These are phyloP conservation scores for Apis mellifera DNA, from an alignment of 1,140 invertebrate genomes.

Conservation along the genomic window Amel_HAv3.1 CM009932.2:13183501-13184000, in stretches of 20 bases:
- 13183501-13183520: no score
- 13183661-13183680: not conserved
- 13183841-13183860: no score
- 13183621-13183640: not conserved
- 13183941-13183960: constrained; percentile 12
- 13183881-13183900: no score
- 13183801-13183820: no score
- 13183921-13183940: constrained; percentile 32
- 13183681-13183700: no score
- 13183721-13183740: no score
- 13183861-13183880: no score
- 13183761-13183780: no score
- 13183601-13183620: not conserved
- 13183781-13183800: no score
- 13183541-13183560: not conserved
- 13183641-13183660: constrained; percentile 19
- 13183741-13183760: no score
- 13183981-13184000: constrained; percentile 64
- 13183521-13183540: not conserved
- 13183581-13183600: not conserved
- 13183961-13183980: constrained; percentile 30
- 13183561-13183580: constrained; percentile 30
- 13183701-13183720: no score
- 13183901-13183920: not conserved
- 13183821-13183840: no score